Evolutionary conservation across 2,888 invertebrate species (phyloP), one percentile per base, ranked within the genome.

Genomic region (Leptopilina syphax): DNA sequence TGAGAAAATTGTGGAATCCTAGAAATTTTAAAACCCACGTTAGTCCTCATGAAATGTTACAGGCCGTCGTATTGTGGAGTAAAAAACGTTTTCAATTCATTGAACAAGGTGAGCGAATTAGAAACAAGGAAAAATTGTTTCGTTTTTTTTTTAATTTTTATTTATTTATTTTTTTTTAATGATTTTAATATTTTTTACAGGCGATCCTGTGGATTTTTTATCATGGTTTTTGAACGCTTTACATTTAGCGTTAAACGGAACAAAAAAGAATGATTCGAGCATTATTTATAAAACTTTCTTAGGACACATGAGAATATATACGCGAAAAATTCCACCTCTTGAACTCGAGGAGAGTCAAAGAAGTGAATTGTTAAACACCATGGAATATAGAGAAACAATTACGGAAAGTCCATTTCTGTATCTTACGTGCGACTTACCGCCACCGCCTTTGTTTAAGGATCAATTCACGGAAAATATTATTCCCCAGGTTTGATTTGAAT

Each of bases 11-110:
- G 87, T 99, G 99, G 99, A 99, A 99, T 92, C 99, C 99, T 0
- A 94, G 98, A 65, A 99, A 99, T 89, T 99, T 99, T 91, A 99
- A 99, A 92, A 97, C 99, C 0, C 99, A 99, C 90, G 99, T 99
- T 0, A 99, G 98, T 27, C 99, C 99, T 0, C 99, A 99, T 91
- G 99, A 99, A 94, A 99, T 99, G 99, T 93, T 99, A 41, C 99
- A 99, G 90, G 98, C 99, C 70, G 98, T 99, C 41, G 98, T 99
- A 4, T 93, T 99, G 83, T 98, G 98, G 97, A 98, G 99, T 89
- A 97, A 97, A 92, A 98, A 99, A 91, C 95, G 96, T 85, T 99
- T 99, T 91, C 99, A 99, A 92, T 99, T 99, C 90, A 99, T 98
- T 1, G 96, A 98, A 89, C 99, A 99, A 93, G 98, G 98, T 96